Conservation (phyloP, 2,113 vertebrate species). For the Sterrhoptilus dennistouni region DNA sequence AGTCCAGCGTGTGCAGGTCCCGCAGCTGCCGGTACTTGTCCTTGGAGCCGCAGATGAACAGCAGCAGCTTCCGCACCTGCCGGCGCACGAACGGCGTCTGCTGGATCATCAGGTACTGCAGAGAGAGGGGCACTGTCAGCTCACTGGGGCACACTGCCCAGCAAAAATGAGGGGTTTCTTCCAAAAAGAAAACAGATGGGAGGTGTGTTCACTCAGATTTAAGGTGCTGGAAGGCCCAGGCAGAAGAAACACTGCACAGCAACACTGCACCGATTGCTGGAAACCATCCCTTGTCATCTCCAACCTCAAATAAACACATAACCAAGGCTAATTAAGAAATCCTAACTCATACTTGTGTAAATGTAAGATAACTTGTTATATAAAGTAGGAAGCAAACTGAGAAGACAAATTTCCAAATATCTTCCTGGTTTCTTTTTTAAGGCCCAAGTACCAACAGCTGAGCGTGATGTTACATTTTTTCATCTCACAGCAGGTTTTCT, state of each 20-base stretch:
- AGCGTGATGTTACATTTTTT: background rate
- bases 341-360: background rate
- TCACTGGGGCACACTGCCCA: background rate
- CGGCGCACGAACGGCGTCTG: conserved; percentile 96
- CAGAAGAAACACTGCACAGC: background rate
- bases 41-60: conserved; percentile 98
- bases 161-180: background rate
- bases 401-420: background rate
- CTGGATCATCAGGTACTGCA: conserved; percentile 97
- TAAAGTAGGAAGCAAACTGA: background rate
- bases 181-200: background rate
- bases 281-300: background rate
- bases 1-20: conserved; percentile 95
- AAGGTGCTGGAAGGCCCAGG: background rate
- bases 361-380: background rate
- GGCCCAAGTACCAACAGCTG: background rate
- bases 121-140: background rate
- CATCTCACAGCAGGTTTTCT: background rate
- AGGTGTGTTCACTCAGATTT: background rate
- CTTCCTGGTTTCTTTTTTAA: background rate
- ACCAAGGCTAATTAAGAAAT: background rate
- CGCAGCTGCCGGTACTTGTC: conserved; percentile 97
- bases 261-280: background rate
- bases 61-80: conserved; percentile 94
- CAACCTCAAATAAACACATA: background rate